Base-by-base conservation (phyloP, 2,797 vertebrate genomes). In the Argya squamiceps region DNA sequence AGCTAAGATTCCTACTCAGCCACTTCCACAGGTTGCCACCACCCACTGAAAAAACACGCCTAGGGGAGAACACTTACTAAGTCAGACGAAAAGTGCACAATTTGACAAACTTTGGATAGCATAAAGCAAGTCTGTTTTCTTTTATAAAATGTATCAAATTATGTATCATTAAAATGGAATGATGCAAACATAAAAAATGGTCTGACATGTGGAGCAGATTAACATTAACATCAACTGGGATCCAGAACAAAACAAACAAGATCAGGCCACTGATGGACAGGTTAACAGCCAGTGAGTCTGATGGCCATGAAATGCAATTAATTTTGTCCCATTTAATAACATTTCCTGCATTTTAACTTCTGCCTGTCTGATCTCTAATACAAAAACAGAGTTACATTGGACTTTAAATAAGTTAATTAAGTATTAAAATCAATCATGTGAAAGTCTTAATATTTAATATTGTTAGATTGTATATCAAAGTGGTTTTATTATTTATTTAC, bases 361-460 rank as follows among this genome's bases (percentile, higher is more conserved):
- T 85, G 78, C 69, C 79, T 96, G 85, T 94, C 96, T 97, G 91
- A 96, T 97, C 90, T 97, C 97, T 95, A 97, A 97, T 96, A 94
- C 43, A 69, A 97, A 97, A 95, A 88, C 43, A 93, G 77, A 95
- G 91, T 94, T 96, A 96, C 89, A 96, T 56, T 97, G 95, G 94
- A 97, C 96, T 97, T 97, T 97, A 98, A 97, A 96, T 94, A 98
- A 97, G 96, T 98, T 99, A 99, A 99, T 99, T 99, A 98, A 98
- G 98, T 98, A 98, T 98, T 98, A 99, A 99, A 99, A 99, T 98
- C 98, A 98, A 99, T 99, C 98, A 99, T 98, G 98, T 98, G 98
- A 99, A 99, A 99, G 98, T 98, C 98, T 99, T 99, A 99, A 99
- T 99, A 99, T 99, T 99, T 99, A 98, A 99, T 99, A 98, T 97